These are phyloP conservation scores for Gambusia holbrooki DNA, from an alignment of 2,113 vertebrate species.

Conservation along the genomic window DNA sequence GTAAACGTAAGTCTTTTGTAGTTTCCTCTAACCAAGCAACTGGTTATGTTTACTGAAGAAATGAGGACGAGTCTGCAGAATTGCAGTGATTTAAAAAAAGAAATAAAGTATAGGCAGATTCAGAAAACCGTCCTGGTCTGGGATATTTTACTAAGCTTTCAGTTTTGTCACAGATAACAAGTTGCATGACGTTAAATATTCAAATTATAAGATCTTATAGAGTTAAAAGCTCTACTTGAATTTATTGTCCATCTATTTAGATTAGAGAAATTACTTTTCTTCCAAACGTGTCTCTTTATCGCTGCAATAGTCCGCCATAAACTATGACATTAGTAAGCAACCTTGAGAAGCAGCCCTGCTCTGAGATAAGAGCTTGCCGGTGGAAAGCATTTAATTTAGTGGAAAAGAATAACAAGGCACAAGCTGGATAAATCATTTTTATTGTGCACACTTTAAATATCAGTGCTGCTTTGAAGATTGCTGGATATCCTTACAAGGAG, in stretches of 20 bases:
- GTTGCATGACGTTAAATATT: neutral
- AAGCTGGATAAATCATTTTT: neutral
- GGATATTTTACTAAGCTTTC: neutral
- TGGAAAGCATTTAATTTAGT: neutral
- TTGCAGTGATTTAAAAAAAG: neutral
- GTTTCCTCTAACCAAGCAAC: neutral
- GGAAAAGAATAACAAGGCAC: neutral
- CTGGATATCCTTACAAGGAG: neutral
- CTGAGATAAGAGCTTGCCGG: neutral
- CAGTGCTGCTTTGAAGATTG: neutral
- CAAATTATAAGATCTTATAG: neutral
- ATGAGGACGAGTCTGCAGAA: neutral
- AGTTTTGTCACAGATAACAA: neutral
- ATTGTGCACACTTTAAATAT: neutral
- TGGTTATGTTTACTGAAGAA: neutral
- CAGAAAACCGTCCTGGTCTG: neutral
- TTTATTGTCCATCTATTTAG: neutral
- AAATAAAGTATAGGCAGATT: neutral
- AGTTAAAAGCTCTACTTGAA: neutral
- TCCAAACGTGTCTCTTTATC: neutral
- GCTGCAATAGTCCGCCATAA: rapidly evolving
- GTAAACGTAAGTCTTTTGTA: neutral
- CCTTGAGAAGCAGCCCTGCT: neutral
- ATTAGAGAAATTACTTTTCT: neutral
- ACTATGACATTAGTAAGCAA: neutral